Evolutionary conservation across 2,888 invertebrate species (phyloP).

Genomic region (Ganaspis brasiliensis): DNA sequence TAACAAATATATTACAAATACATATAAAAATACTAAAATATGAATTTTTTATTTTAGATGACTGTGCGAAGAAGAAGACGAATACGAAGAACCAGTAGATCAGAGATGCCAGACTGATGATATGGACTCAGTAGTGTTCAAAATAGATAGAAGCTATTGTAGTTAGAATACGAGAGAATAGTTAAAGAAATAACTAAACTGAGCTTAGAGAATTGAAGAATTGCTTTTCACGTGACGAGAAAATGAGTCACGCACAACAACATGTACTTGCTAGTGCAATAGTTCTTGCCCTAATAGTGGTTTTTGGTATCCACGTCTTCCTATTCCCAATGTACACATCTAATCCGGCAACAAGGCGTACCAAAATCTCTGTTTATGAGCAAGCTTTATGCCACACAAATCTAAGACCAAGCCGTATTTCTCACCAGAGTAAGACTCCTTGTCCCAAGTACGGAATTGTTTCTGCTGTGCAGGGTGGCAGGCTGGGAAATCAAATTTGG

Average conservation of each 20-base stretch:
- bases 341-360: slow-evolving; percentile 75
- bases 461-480: slow-evolving; percentile 76
- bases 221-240: slow-evolving; percentile 61
- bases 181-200: slow-evolving; percentile 50
- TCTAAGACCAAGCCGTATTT: slow-evolving; percentile 68
- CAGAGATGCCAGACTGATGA: slow-evolving; percentile 76
- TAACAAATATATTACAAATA: not conserved
- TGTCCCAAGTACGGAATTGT: slow-evolving; percentile 77
- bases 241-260: slow-evolving; percentile 83
- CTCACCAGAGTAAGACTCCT: slow-evolving; percentile 72
- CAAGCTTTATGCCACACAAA: slow-evolving; percentile 82
- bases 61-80: slow-evolving; percentile 73
- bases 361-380: slow-evolving; percentile 82
- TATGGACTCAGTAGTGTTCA: slow-evolving; percentile 56
- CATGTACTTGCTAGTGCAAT: slow-evolving; percentile 84
- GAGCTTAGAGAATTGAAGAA: slow-evolving; percentile 55
- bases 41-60: slow-evolving; percentile 63
- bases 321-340: slow-evolving; percentile 83
- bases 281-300: slow-evolving; percentile 83
- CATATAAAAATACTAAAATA: no score
- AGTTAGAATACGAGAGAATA: slow-evolving; percentile 54
- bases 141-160: slow-evolving; percentile 60
- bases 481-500: slow-evolving; percentile 79
- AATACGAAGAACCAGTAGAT: slow-evolving; percentile 76
- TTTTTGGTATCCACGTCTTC: slow-evolving; percentile 84